A percentile compares a stretch with the other conserved stretches of the same genome.
Conservation (phyloP, 2,888 invertebrate species). For the Ashinkailepas kermadecensis region DNA sequence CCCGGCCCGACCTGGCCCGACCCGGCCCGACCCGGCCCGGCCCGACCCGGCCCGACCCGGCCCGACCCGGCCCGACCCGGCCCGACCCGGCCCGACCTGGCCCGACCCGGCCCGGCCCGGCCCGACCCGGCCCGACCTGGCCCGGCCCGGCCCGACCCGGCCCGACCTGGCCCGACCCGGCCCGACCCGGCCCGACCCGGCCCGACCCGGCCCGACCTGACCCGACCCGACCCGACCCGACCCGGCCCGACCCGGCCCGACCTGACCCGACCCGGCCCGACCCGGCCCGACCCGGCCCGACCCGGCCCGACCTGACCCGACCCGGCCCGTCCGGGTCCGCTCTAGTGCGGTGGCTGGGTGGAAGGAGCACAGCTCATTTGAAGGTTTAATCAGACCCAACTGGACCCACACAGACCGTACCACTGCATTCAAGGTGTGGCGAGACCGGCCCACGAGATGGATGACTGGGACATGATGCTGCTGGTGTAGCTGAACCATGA, state of each 20-base stretch:
- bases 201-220: conserved; percentile 18
- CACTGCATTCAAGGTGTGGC: too few species aligned
- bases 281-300: conserved; percentile 13
- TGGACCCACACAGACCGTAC: too few species aligned
- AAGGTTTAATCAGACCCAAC: too few species aligned
- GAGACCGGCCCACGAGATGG: too few species aligned
- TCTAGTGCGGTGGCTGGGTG: not conserved
- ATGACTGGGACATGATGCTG: too few species aligned
- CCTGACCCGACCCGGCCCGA: conserved; percentile 15
- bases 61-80: conserved; percentile 18
- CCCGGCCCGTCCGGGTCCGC: not conserved
- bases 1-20: conserved; percentile 17
- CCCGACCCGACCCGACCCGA: conserved; percentile 17
- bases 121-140: conserved; percentile 20
- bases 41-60: conserved; percentile 3
- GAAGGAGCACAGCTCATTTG: too few species aligned
- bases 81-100: not conserved
- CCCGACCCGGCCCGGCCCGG: conserved; percentile 16
- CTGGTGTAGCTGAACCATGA: too few species aligned
- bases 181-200: conserved; percentile 20
- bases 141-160: conserved; percentile 15
- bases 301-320: not conserved
- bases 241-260: conserved; percentile 13
- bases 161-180: conserved; percentile 19
- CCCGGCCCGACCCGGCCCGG: conserved; percentile 17